A percentile compares a stretch with the other conserved stretches of the same genome.
Conservation (phyloP, 2,113 vertebrate genomes). For the Cettia cetti region DNA sequence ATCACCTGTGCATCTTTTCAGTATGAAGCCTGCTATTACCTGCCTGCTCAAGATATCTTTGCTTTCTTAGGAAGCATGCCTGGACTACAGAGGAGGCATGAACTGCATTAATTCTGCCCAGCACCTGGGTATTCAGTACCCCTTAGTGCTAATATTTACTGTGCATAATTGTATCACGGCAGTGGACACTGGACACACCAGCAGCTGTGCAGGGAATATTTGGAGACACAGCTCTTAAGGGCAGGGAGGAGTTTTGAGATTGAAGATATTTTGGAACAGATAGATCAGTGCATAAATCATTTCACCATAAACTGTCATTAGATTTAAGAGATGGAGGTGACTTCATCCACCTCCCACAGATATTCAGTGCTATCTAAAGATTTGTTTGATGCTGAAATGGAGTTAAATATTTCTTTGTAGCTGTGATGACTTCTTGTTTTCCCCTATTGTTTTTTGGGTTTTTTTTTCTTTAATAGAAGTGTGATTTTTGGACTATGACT, state of each 20-base stretch:
- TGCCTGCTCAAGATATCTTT: background rate
- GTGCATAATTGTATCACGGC: background rate
- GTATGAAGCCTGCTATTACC: background rate
- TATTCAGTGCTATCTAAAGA: background rate
- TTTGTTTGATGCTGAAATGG: background rate
- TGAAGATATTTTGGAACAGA: background rate
- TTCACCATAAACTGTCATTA: background rate
- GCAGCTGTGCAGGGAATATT: background rate
- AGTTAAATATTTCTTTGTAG: background rate
- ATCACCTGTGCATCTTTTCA: background rate
- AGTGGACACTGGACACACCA: background rate
- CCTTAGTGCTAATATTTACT: background rate
- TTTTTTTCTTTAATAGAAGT: background rate
- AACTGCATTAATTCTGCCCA: background rate
- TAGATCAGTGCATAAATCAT: background rate
- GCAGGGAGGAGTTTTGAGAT: background rate
- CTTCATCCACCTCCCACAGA: background rate
- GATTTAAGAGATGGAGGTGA: background rate
- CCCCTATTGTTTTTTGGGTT: accelerated
- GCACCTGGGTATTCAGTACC: background rate
- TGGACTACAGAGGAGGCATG: background rate
- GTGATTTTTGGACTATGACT: background rate
- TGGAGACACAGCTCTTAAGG: background rate
- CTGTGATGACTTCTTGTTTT: background rate
- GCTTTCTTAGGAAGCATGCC: background rate